Conservation (phyloP, 2,888 invertebrate species). For the Drosophila aldrichi region DNA sequence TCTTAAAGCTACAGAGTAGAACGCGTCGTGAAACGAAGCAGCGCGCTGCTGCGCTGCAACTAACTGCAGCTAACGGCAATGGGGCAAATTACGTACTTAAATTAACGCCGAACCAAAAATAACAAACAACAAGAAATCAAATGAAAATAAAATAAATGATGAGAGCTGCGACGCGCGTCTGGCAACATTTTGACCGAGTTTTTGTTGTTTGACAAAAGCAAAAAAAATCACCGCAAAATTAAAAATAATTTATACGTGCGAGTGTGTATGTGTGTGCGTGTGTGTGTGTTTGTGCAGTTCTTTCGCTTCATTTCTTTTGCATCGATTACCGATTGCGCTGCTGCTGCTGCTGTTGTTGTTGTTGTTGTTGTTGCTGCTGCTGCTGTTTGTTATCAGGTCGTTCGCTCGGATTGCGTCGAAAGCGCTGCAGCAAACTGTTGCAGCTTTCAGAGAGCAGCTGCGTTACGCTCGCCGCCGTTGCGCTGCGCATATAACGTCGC, state of each 20-base stretch:
- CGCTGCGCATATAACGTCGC: constrained; percentile 91
- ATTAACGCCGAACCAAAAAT: constrained; percentile 51
- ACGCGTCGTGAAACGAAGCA: constrained; percentile 60
- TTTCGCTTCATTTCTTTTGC: constrained; percentile 69
- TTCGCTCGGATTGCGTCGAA: constrained; percentile 92
- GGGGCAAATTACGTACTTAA: constrained; percentile 65
- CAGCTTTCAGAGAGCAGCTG: constrained; percentile 95
- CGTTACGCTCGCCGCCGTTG: constrained; percentile 92
- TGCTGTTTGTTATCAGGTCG: constrained; percentile 86
- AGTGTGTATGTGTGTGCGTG: constrained; percentile 14
- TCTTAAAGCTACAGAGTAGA: constrained; percentile 16
- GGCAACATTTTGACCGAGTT: constrained; percentile 76
- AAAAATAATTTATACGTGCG: constrained; percentile 67
- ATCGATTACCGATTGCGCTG: constrained; percentile 82
- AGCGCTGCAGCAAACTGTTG: constrained; percentile 92
- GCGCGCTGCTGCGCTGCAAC: constrained; percentile 72
- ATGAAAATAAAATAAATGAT: constrained; percentile 63
- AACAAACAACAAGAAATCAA: constrained; percentile 37
- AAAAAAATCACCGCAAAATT: constrained; percentile 49
- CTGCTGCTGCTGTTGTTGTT: constrained; percentile 52
- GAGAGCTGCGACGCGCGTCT: constrained; percentile 52
- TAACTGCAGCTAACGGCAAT: constrained; percentile 49
- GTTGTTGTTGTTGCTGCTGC: constrained; percentile 57
- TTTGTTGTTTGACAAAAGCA: constrained; percentile 49
- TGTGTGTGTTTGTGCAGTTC: constrained; percentile 36